These are phyloP conservation scores for Aphidoletes aphidimyza DNA, from an alignment of 2,888 invertebrate species.

Conservation along the genomic window DNA sequence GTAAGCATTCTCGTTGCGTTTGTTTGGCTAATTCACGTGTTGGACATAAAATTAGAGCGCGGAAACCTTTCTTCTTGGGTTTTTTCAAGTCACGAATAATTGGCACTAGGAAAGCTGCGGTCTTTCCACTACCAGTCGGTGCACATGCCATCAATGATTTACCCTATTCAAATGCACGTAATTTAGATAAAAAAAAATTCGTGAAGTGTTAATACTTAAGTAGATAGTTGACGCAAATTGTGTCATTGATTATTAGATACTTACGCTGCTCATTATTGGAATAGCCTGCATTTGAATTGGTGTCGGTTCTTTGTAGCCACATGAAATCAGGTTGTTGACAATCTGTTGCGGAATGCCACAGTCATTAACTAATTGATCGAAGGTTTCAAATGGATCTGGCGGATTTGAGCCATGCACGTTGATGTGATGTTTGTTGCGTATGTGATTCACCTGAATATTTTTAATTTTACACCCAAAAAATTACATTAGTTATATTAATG, in stretches of 20 bases:
- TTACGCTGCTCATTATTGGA: conserved; percentile 84
- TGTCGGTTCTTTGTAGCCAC: conserved; percentile 82
- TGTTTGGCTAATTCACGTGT: conserved; percentile 94
- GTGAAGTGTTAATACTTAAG: conserved; percentile 55
- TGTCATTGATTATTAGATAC: conserved; percentile 58
- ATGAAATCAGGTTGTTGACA: conserved; percentile 75
- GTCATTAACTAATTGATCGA: conserved; percentile 71
- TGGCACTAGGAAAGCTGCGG: conserved; percentile 92
- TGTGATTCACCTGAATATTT: conserved; percentile 73
- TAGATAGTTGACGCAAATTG: conserved; percentile 13
- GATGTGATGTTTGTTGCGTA: conserved; percentile 81
- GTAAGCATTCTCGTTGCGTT: conserved; percentile 82
- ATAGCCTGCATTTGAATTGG: conserved; percentile 94
- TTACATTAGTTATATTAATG: background rate
- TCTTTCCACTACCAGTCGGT: conserved; percentile 98
- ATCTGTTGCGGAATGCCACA: conserved; percentile 72
- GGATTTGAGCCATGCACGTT: conserved; percentile 81
- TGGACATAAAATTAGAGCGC: conserved; percentile 90
- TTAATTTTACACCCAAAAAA: background rate
- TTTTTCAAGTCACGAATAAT: conserved; percentile 80
- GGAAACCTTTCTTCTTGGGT: conserved; percentile 79
- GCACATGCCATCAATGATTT: conserved; percentile 92
- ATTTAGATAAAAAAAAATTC: no score
- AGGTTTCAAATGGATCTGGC: conserved; percentile 79
- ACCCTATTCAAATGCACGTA: conserved; percentile 66